These are phyloP conservation scores for Drosophila asahinai DNA, from an alignment of 1,140 invertebrate species.

Conservation along the genomic window DNA sequence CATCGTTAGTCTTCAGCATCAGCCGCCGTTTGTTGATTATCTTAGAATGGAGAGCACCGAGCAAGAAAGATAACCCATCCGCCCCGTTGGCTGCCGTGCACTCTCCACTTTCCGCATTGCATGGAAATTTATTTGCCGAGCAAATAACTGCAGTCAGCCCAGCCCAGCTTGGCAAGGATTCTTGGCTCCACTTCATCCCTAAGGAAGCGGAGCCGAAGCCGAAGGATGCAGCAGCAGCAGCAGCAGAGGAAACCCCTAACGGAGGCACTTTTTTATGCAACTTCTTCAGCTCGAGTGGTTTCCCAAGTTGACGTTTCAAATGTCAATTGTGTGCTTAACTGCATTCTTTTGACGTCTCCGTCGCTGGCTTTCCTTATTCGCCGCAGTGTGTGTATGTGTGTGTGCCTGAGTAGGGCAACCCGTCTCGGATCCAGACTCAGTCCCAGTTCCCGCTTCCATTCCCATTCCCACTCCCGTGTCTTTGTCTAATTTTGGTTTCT, in stretches of 20 bases:
- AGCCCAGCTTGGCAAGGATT: conserved; percentile 12
- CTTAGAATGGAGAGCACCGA: conserved; percentile 72
- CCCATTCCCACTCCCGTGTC: conserved; percentile 31
- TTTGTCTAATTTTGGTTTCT: conserved; percentile 78
- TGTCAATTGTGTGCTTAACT: conserved; percentile 85
- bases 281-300: conserved; percentile 82
- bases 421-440: conserved; percentile 37
- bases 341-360: conserved; percentile 76
- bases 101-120: conserved; percentile 43
- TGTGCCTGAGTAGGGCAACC: conserved; percentile 47
- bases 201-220: conserved; percentile 13
- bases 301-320: conserved; percentile 84
- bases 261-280: conserved; percentile 83
- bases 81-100: conserved; percentile 52
- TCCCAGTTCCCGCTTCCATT: conserved; percentile 7
- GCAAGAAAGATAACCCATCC: conserved; percentile 81
- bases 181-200: conserved; percentile 48
- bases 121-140: conserved; percentile 81
- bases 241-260: conserved; percentile 70
- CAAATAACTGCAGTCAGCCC: conserved; percentile 71
- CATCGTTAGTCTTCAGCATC: conserved; percentile 83
- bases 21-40: conserved; percentile 83
- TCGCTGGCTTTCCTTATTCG: conserved; percentile 71
- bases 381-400: conserved; percentile 21
- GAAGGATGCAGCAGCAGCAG: conserved; percentile 10